Percentiles rank a stretch among this genome's conserved stretches.
Conservation (phyloP, 2,113 vertebrate species). For the Stercorarius parasiticus region DNA sequence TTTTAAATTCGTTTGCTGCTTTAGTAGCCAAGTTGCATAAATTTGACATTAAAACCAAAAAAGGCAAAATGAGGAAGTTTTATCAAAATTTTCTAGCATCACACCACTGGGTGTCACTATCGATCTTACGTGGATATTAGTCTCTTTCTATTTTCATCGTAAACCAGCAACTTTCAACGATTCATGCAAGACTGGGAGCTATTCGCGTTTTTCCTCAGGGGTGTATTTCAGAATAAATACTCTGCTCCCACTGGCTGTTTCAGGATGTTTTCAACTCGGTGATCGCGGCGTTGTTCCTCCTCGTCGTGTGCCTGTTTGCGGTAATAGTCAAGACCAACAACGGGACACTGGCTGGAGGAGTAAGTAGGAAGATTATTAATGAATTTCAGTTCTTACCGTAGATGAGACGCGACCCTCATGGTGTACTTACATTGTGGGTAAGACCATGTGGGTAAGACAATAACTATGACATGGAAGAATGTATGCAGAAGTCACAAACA, state of each 20-base stretch:
- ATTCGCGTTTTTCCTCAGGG: neutral
- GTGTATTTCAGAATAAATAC: neutral
- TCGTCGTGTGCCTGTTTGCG: conserved; percentile 75
- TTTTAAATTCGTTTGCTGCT: neutral
- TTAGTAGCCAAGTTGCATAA: neutral
- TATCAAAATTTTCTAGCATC: neutral
- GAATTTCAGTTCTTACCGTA: neutral
- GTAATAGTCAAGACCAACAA: conserved; percentile 59
- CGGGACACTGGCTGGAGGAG: conserved; percentile 79
- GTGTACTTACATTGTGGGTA: neutral
- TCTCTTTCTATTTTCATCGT: neutral
- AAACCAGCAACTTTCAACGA: neutral
- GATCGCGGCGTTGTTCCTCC: conserved; percentile 75
- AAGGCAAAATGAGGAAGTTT: neutral
- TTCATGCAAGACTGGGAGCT: neutral
- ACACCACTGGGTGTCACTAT: neutral
- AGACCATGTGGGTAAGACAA: neutral
- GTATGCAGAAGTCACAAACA: neutral
- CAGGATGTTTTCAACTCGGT: conserved; percentile 86
- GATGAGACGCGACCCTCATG: neutral
- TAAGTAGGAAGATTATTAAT: conserved; percentile 68
- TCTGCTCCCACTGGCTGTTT: conserved; percentile 24
- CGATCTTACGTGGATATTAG: neutral
- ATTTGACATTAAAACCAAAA: neutral
- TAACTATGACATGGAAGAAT: neutral